Evolutionary conservation across 1,140 invertebrate species (phyloP).

Genomic region (Pseudachorutes palmiensis): DNA sequence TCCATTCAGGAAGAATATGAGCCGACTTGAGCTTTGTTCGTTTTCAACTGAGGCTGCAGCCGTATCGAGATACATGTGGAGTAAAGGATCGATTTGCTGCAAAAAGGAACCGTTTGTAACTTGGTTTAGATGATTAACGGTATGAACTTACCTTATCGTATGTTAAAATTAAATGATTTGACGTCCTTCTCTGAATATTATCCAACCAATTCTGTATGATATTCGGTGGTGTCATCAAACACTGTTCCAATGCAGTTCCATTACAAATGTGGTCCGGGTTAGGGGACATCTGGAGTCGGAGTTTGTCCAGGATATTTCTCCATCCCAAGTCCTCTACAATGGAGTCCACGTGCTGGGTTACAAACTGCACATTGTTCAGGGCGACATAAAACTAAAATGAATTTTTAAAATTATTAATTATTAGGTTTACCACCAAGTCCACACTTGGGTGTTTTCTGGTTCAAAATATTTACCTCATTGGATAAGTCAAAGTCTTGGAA

Average conservation of each 20-base stretch:
- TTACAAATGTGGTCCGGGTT: not conserved
- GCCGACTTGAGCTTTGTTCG: not conserved
- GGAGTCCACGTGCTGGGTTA: not conserved
- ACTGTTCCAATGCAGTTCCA: not conserved
- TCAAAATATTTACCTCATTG: too few relatives aligned
- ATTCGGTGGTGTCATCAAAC: not conserved
- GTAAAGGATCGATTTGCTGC: not conserved
- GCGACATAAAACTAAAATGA: not conserved
- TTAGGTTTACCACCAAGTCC: too few relatives aligned
- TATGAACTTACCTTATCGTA: not conserved
- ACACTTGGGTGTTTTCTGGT: too few relatives aligned
- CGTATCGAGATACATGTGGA: not conserved
- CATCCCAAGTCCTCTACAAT: not conserved
- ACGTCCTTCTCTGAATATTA: not conserved
- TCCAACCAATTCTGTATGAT: constrained; percentile 4
- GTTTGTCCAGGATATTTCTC: not conserved
- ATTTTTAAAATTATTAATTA: too few relatives aligned
- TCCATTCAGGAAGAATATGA: not conserved
- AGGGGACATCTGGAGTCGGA: not conserved
- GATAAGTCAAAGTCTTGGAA: not conserved
- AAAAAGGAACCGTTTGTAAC: not conserved
- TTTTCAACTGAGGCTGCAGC: not conserved
- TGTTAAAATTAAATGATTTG: not conserved
- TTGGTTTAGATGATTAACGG: too few relatives aligned
- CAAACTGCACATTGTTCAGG: not conserved